These are phyloP conservation scores for Epinotia brunnichana DNA, from an alignment of 2,888 invertebrate species.

Conservation along the genomic window DNA sequence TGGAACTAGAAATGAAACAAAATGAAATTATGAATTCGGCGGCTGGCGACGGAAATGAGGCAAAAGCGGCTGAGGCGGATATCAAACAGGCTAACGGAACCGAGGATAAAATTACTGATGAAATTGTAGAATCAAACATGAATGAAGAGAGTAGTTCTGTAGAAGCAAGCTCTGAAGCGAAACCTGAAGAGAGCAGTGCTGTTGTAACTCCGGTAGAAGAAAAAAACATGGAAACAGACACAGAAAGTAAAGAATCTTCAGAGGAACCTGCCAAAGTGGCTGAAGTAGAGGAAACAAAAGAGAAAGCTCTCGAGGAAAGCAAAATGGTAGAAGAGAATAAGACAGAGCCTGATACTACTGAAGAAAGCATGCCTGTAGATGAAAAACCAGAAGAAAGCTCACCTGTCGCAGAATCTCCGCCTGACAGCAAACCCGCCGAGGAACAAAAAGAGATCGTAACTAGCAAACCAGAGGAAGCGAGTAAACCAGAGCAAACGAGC, in stretches of 20 bases:
- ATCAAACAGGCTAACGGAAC: conserved; percentile 38
- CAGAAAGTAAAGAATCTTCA: conserved; percentile 47
- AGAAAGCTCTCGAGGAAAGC: conserved; percentile 8
- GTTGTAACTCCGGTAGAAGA: conserved; percentile 45
- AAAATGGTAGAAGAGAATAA: conserved; percentile 18
- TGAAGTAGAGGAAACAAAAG: not conserved
- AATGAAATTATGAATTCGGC: conserved; percentile 59
- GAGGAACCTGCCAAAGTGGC: conserved; percentile 12
- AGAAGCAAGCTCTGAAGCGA: conserved; percentile 43
- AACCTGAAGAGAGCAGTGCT: conserved; percentile 49
- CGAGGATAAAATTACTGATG: conserved; percentile 49
- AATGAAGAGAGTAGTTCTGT: conserved; percentile 45
- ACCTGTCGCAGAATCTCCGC: conserved; percentile 31
- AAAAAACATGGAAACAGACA: conserved; percentile 44
- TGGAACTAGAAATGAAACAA: conserved; percentile 69
- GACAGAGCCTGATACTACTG: conserved; percentile 27
- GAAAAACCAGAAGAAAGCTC: conserved; percentile 45
- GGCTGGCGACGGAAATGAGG: conserved; percentile 48
- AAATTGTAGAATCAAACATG: conserved; percentile 41
- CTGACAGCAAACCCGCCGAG: conserved; percentile 47
- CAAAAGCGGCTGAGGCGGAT: conserved; percentile 36
- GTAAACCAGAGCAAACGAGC: no score
- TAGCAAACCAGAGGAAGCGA: conserved; percentile 24
- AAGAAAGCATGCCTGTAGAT: conserved; percentile 43
- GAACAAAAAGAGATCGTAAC: conserved; percentile 48